Evolutionary conservation across 2,888 invertebrate species (phyloP).

Genomic region (Lasioglossum oenotherae): DNA sequence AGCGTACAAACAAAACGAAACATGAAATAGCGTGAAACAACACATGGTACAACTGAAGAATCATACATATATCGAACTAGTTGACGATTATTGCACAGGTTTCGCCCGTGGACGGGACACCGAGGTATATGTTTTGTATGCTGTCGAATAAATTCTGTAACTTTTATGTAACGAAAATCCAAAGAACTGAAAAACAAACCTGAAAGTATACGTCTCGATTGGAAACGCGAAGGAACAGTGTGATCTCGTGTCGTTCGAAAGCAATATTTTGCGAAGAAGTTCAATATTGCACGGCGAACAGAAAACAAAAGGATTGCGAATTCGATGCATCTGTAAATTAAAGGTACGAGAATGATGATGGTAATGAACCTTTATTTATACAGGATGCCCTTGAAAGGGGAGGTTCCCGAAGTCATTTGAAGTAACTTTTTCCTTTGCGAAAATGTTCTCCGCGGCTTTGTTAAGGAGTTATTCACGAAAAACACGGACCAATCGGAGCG

Average conservation of each 20-base stretch:
- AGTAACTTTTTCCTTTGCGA: too few species aligned
- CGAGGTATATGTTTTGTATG: slow-evolving; percentile 26
- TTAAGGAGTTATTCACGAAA: too few species aligned
- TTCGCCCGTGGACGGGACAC: not conserved
- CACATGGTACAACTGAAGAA: slow-evolving; percentile 1
- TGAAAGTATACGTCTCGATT: slow-evolving; percentile 31
- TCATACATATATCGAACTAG: slow-evolving; percentile 6
- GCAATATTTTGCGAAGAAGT: slow-evolving; percentile 23
- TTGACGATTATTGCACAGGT: not conserved
- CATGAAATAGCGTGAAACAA: not conserved
- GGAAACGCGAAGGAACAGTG: not conserved
- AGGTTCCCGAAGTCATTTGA: too few species aligned
- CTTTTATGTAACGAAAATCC: slow-evolving; percentile 4
- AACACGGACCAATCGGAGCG: too few species aligned
- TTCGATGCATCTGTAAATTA: slow-evolving; percentile 4
- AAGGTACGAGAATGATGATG: not conserved
- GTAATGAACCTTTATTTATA: not conserved
- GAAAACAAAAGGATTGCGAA: slow-evolving; percentile 7
- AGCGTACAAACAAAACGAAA: slow-evolving; percentile 9
- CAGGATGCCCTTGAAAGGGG: not conserved
- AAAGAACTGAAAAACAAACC: slow-evolving; percentile 30
- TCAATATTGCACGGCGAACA: slow-evolving; percentile 6
- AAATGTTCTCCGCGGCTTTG: too few species aligned
- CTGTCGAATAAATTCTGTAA: slow-evolving; percentile 21
- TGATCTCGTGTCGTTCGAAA: slow-evolving; percentile 19